phyloP scores from a whole-genome alignment of 2,797 vertebrate genomes.

The Dendrocincla tyrannina region DNA sequence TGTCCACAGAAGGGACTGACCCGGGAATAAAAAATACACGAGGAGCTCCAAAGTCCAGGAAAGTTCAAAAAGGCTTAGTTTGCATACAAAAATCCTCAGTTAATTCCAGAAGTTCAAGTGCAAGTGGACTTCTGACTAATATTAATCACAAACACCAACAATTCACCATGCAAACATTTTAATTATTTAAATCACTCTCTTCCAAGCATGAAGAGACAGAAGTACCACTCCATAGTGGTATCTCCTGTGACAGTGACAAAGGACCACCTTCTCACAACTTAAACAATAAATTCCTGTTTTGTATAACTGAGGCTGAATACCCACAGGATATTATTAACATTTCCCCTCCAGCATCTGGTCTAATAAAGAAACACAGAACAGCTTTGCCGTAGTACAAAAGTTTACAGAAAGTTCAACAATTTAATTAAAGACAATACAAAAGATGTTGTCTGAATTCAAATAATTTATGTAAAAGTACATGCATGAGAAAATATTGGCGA shows the following conservation, averaged over 20 bases:
- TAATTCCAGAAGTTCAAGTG: background rate
- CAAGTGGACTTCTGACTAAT: background rate
- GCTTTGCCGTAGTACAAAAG: constrained; percentile 46
- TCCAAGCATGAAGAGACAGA: background rate
- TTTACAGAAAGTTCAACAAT: constrained; percentile 49
- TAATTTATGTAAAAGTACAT: constrained; percentile 60
- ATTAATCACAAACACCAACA: background rate
- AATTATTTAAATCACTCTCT: background rate
- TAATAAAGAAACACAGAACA: constrained; percentile 67
- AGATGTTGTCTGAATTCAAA: constrained; percentile 15
- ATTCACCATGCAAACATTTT: constrained; percentile 30
- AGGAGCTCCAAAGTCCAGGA: background rate
- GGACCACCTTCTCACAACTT: background rate
- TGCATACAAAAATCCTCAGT: background rate
- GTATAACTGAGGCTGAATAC: constrained; percentile 42
- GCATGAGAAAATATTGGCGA: constrained; percentile 10
- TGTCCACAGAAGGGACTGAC: background rate
- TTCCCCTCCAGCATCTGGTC: constrained; percentile 50
- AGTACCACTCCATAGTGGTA: background rate
- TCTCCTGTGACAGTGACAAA: background rate
- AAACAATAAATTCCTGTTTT: background rate
- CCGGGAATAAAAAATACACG: background rate
- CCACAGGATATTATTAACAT: constrained; percentile 50
- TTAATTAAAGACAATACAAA: constrained; percentile 68
- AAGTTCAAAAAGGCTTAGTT: background rate